Conservation (phyloP, 2,113 vertebrate genomes). For the Morone chrysops region DNA sequence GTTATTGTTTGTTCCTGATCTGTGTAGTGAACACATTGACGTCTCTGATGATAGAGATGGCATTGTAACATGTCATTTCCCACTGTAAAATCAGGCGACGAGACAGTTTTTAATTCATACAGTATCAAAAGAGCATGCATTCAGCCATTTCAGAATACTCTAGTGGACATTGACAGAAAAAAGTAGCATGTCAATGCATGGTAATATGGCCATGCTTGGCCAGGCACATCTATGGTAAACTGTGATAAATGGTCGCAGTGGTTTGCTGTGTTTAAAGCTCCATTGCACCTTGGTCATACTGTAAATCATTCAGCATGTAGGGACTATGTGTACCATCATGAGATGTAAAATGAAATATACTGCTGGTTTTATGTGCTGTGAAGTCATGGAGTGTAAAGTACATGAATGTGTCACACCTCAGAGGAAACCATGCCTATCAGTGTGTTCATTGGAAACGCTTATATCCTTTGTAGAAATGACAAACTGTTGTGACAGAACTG, state of each 20-base stretch:
- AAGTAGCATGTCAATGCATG: conserved; percentile 59
- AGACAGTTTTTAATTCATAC: neutral
- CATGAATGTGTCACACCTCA: conserved; percentile 25
- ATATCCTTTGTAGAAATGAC: neutral
- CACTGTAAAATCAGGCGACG: neutral
- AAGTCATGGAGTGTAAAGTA: conserved; percentile 26
- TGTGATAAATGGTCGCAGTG: conserved; percentile 12
- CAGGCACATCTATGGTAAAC: conserved; percentile 46
- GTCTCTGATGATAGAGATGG: neutral
- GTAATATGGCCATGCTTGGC: conserved; percentile 51
- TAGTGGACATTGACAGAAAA: conserved; percentile 10
- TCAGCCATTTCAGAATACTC: conserved; percentile 41
- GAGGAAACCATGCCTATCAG: conserved; percentile 8
- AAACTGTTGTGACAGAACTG: neutral
- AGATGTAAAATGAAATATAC: conserved; percentile 29
- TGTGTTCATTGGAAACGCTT: conserved; percentile 10
- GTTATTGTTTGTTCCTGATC: neutral
- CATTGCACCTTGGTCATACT: conserved; percentile 51
- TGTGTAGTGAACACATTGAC: neutral
- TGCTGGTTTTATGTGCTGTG: conserved; percentile 25
- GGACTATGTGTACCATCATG: conserved; percentile 29
- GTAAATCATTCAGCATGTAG: conserved; percentile 53
- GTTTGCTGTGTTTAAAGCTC: conserved; percentile 36
- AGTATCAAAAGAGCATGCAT: conserved; percentile 45
- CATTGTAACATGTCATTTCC: neutral